Conservation (phyloP, 2,113 vertebrate species). For the Paradoxurus hermaphroditus region DNA sequence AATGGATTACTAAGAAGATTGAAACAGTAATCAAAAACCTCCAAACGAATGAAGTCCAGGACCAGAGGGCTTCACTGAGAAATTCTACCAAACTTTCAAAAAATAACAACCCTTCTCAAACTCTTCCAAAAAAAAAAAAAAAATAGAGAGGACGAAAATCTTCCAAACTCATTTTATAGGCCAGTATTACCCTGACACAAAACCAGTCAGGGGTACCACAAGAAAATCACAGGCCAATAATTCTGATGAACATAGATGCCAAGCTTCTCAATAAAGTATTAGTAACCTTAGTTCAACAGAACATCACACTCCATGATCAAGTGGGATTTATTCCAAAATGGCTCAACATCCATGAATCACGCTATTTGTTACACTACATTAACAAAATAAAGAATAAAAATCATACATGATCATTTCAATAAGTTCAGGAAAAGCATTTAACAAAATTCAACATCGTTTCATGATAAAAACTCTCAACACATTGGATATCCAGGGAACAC, state of each 20-base stretch:
- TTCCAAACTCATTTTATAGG: background rate
- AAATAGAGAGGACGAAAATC: background rate
- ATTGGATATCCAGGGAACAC: background rate
- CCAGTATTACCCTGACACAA: background rate
- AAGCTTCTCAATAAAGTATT: background rate
- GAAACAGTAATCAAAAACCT: background rate
- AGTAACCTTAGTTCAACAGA: background rate
- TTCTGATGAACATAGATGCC: background rate
- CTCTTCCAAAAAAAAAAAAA: background rate
- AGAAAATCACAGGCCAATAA: background rate
- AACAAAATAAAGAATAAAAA: background rate
- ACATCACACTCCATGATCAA: background rate
- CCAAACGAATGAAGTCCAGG: background rate
- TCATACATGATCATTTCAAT: background rate
- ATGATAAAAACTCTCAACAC: background rate
- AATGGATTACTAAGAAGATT: background rate
- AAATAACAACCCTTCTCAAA: background rate
- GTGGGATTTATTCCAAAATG: background rate
- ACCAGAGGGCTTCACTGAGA: background rate
- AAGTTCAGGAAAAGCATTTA: background rate
- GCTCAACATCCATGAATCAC: background rate
- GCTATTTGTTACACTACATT: background rate
- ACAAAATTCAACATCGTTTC: background rate
- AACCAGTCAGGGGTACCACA: background rate
- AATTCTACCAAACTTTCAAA: background rate